Conservation (phyloP, 1,140 invertebrate genomes). For the Lepidurus packardi region DNA sequence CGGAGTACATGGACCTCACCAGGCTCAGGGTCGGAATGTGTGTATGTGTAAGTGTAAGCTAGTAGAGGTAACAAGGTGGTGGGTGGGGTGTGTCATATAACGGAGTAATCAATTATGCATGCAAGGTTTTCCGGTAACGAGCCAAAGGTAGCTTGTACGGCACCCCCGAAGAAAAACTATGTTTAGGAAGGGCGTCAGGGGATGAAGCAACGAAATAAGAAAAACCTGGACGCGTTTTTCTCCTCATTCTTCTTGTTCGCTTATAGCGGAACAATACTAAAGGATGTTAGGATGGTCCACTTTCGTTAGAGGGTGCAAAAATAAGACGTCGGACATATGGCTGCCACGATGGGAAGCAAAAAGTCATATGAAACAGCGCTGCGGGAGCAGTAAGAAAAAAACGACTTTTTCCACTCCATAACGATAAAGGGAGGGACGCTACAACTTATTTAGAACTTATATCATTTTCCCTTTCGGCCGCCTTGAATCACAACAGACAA, state of each 20-base stretch:
- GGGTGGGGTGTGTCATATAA: neutral
- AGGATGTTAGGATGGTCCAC: neutral
- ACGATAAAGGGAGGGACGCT: neutral
- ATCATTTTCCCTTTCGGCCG: neutral
- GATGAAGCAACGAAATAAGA: neutral
- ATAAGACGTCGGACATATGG: neutral
- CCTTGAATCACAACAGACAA: neutral
- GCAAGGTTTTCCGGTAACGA: neutral
- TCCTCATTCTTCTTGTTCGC: neutral
- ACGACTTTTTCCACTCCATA: neutral
- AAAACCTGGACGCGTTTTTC: neutral
- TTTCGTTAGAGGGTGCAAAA: neutral
- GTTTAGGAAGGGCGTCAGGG: neutral
- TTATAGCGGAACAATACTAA: neutral
- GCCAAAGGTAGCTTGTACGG: slow-evolving; percentile 1
- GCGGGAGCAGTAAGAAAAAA: neutral
- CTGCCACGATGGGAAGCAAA: neutral
- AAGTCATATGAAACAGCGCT: neutral
- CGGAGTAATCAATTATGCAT: neutral
- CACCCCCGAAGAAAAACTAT: neutral
- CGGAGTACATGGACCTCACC: neutral
- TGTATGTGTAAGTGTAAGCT: neutral
- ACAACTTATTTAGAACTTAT: neutral
- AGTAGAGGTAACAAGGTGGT: neutral
- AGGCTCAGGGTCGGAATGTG: neutral